Percentiles rank a stretch among this genome's conserved stretches.
These are phyloP conservation scores for Papilio protenor DNA, from an alignment of 2,888 invertebrate species.

Conservation along the genomic window DNA sequence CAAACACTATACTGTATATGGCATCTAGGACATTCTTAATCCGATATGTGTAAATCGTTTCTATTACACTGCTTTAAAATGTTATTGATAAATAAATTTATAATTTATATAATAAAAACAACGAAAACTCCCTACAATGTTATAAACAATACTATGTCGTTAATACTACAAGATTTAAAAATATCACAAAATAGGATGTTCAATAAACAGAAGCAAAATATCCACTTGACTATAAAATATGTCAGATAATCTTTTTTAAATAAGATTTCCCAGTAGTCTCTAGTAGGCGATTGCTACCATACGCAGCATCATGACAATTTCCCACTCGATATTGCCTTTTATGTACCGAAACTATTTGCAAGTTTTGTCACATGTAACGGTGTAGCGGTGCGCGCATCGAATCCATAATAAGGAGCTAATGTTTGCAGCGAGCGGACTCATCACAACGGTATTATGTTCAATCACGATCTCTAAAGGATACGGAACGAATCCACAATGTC, in stretches of 20 bases:
- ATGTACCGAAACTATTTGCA: conserved; percentile 49
- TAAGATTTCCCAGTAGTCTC: neutral
- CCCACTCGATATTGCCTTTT: conserved; percentile 48
- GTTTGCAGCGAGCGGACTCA: conserved; percentile 60
- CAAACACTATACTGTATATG: conserved; percentile 58
- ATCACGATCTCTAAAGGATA: conserved; percentile 66
- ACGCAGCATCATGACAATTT: conserved; percentile 44
- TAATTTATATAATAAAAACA: neutral
- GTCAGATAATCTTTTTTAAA: neutral
- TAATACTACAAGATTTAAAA: too few relatives aligned
- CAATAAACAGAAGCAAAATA: neutral
- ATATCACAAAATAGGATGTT: neutral
- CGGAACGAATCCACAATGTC: conserved; percentile 79
- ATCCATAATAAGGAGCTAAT: conserved; percentile 67
- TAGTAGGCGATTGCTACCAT: neutral
- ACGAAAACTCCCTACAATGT: neutral
- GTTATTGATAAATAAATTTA: neutral
- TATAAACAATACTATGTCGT: neutral
- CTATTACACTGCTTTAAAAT: neutral
- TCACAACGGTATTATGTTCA: conserved; percentile 68
- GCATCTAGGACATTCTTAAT: conserved; percentile 61
- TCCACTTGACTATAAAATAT: neutral
- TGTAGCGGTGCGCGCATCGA: conserved; percentile 68
- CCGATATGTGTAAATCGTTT: conserved; percentile 49
- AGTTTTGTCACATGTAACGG: conserved; percentile 56